Evolutionary conservation across 2,888 invertebrate genomes (phyloP), one percentile per base, ranked within the genome.

Genomic region (Drosophila sordidula): DNA sequence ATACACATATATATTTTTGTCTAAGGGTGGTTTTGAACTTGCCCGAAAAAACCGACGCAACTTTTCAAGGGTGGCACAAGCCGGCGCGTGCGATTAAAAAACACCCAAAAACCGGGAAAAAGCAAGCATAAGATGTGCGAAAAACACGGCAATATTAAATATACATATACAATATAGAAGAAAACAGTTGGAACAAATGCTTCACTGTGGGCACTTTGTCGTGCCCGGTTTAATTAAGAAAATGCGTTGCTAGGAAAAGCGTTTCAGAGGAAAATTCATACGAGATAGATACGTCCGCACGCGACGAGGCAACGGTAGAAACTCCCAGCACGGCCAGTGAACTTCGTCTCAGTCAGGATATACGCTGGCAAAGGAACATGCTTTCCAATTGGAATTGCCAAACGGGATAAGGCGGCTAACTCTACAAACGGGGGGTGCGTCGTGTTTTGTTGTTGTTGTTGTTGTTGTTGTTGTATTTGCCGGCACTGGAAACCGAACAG

Each of bases 321-420:
- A 90, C 90, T 90, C 86, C 76, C 56, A 5, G 39, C 39, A 81
- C 88, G 89, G 90, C 78, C 83, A 89, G 75, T 89, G 90, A 90
- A 90, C 90, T 84, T 82, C 82, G 80, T 66, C 50, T 22, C 32
- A 44, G 34, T 34, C 55, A 67, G 56, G 44, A 54, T 66, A 44
- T 61, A 74, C 73, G 73, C 87, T 74, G 77, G 74, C 56, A 41
- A 26, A 49, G 46, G 50, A 47, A 46, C 47, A 39, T 51, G 26
- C 36, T 38, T 78, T 84, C 83, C 83, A 84, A 80, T 87, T 87
- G 83, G 83, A 83, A 83, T 29, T 41, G 39, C n/a, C 36, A 67
- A 75, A 73, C 76, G 72, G 86, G 72, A 85, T 73, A 72, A 56
- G 45, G 52, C 26, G 39, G 14, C 38, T 36, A 63, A 70, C 39